Conservation (phyloP, 2,888 invertebrate species). For the Ornithoptera priamus region DNA sequence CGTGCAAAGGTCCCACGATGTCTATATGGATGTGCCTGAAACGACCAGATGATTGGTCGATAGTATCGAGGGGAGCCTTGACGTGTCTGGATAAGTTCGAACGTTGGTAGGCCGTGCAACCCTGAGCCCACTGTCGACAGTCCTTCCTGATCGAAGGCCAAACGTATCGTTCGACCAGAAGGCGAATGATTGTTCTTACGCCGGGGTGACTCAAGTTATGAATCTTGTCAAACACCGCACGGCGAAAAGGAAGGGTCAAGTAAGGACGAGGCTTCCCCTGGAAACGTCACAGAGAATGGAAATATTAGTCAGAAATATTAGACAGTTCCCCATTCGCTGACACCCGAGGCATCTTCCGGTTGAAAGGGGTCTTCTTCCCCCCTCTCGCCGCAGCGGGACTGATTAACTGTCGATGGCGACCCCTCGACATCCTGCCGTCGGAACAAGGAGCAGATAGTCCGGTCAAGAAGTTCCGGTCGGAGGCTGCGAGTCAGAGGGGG, state of each 20-base stretch:
- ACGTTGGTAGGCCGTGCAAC: neutral
- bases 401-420: no score
- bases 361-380: no score
- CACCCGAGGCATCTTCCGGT: no score
- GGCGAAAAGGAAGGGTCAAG: neutral
- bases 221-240: neutral
- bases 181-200: neutral
- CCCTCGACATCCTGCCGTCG: no score
- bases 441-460: no score
- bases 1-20: neutral
- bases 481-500: no score
- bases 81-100: neutral
- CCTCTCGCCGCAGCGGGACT: no score
- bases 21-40: neutral
- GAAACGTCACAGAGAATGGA: neutral
- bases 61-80: neutral
- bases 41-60: neutral
- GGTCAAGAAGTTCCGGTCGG: no score
- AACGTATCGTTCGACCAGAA: neutral
- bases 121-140: neutral
- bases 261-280: neutral
- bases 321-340: no score
- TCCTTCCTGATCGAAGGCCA: neutral
- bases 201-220: conserved; percentile 1
- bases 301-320: no score